Conservation (phyloP, 1,140 invertebrate genomes). For the Caenorhabditis brenneri region DNA sequence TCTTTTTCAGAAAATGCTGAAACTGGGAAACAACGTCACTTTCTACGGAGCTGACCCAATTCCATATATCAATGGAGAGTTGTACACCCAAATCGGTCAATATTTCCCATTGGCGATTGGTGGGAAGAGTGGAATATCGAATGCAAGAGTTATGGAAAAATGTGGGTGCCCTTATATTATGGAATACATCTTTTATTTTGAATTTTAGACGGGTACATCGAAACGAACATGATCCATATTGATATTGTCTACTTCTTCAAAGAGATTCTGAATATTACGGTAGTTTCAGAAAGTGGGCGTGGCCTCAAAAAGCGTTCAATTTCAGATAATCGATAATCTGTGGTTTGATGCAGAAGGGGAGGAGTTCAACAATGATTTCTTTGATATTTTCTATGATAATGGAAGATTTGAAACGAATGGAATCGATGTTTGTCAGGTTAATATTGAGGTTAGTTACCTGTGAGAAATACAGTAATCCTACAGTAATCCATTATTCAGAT, state of each 20-base stretch:
- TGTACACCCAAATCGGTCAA: conserved; percentile 10
- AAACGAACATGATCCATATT: neutral
- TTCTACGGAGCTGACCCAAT: conserved; percentile 39
- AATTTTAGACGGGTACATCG: neutral
- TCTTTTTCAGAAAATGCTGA: conserved; percentile 15
- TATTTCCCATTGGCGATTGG: conserved; percentile 42
- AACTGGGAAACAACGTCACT: conserved; percentile 11
- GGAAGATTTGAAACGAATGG: neutral
- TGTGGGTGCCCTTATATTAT: neutral
- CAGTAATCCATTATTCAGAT: neutral
- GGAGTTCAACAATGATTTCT: neutral
- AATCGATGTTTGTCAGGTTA: conserved; percentile 9
- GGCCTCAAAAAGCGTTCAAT: neutral
- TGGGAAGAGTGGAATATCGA: conserved; percentile 8
- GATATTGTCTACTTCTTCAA: conserved; percentile 16
- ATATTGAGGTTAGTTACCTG: neutral
- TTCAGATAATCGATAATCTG: conserved; percentile 16
- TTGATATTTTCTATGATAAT: conserved; percentile 22
- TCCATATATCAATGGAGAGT: neutral
- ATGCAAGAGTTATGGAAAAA: conserved; percentile 12
- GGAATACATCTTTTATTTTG: neutral
- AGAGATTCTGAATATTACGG: conserved; percentile 9
- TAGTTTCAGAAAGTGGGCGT: neutral
- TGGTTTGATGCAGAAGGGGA: conserved; percentile 1
- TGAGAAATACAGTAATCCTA: neutral